Evolutionary conservation across 1,140 invertebrate species (phyloP).

Genomic region (Diabrotica virgifera): DNA sequence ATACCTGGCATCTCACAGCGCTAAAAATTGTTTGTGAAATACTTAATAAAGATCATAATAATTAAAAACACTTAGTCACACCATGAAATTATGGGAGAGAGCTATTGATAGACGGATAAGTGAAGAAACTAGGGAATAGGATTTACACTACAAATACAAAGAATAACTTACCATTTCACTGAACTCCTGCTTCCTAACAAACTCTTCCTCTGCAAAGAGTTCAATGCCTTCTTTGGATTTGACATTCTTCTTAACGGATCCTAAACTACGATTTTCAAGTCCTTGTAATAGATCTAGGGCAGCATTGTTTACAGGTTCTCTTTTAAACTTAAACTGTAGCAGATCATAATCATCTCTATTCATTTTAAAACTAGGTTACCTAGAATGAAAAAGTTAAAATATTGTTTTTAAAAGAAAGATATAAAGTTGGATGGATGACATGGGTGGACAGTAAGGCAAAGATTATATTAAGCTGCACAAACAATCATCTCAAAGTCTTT

Average conservation of each 20-base stretch:
- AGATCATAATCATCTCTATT: constrained; percentile 37
- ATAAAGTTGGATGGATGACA: no score
- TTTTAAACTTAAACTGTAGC: constrained; percentile 28
- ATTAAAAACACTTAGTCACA: not conserved
- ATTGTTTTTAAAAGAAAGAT: no score
- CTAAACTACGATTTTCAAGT: constrained; percentile 28
- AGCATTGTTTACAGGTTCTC: constrained; percentile 23
- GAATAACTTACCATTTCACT: constrained; percentile 52
- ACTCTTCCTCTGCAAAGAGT: constrained; percentile 53
- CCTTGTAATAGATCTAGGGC: constrained; percentile 31
- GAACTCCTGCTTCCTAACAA: constrained; percentile 51
- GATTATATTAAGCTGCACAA: no score
- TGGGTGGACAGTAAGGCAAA: no score
- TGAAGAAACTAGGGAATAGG: not conserved
- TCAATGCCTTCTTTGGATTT: constrained; percentile 43
- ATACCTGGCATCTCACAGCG: constrained; percentile 71
- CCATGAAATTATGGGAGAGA: no score
- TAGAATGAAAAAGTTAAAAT: no score
- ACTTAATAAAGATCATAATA: constrained; percentile 26
- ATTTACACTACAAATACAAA: not conserved
- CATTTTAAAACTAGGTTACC: constrained; percentile 22
- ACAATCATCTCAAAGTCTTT: no score
- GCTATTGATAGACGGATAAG: not conserved
- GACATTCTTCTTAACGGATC: constrained; percentile 23
- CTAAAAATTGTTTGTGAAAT: constrained; percentile 48